Base-by-base conservation (phyloP, 2,797 vertebrate genomes). In the Apogon talboti region DNA sequence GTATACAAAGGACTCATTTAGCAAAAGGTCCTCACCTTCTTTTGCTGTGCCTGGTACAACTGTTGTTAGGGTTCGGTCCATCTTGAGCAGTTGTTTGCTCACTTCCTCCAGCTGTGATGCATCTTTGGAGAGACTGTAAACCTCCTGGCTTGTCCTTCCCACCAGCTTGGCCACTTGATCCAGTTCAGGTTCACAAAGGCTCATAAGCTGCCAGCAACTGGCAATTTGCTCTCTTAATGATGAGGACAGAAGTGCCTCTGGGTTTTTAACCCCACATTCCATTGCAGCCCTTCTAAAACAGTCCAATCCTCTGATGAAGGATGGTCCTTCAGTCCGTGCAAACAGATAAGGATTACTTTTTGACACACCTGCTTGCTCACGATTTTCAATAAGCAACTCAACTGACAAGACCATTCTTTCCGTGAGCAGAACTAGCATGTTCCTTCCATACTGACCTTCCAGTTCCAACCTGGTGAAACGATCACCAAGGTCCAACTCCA, bases 151-250 rank as follows among this genome's bases (percentile, higher is more conserved):
- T 62, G 56, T 79, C 30, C 18, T 63, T 65, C 66, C 80, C n/a
- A 91, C 18, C 33, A 93, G 38, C 38, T 72, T 80, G 42, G 89
- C 81, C 43, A 92, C 85, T 69, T 80, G 64, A 63, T 87, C 80
- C 54, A 91, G 53, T 60, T 92, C 88, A 0, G 9, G 10, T 46
- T 90, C 85, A 61, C 40, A 66, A 10, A 93, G 85, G 71, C 86
- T 91, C 86, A 93, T 81, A 14, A 93, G 81, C 73, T 93, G 92
- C 90, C 92, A 92, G 80, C 81, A 90, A 43, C 81, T 76, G 62
- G 90, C 87, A 44, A 92, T 86, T 61, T 89, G 89, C 57, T 89
- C 90, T 76, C 92, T 84, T 63, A 91, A 51, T 11, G 84, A 88
- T 0, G 90, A 78, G 0, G 83, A 91, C 44, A 91, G 61, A 37